A percentile compares a stretch with the other conserved stretches of the same genome.
Conservation (phyloP, 2,888 invertebrate species). For the Galeopsomyia nigrocyanea region DNA sequence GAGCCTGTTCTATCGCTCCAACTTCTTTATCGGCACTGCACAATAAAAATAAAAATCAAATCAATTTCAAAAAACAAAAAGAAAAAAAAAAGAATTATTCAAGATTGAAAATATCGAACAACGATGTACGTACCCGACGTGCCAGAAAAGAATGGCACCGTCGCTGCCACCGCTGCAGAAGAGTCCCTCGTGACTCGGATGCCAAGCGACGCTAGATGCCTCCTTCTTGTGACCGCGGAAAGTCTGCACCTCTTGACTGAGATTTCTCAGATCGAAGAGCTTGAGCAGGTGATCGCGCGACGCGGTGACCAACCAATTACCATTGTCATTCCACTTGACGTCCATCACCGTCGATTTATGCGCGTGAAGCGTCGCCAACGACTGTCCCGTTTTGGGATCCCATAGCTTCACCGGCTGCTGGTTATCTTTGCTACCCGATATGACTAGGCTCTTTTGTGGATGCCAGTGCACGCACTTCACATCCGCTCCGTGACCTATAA, state of each 20-base stretch:
- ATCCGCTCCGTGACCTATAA: slow-evolving; percentile 93
- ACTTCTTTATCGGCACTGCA: slow-evolving; percentile 95
- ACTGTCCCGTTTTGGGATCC: slow-evolving; percentile 97
- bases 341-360: slow-evolving; percentile 99
- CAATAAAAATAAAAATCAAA: slow-evolving; percentile 20
- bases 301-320: slow-evolving; percentile 99
- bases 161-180: slow-evolving; percentile 99
- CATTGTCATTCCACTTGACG: slow-evolving; percentile 98
- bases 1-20: slow-evolving; percentile 97
- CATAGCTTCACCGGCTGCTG: slow-evolving; percentile 99
- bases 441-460: slow-evolving; percentile 96
- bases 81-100: no score
- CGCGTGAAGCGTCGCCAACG: slow-evolving; percentile 96
- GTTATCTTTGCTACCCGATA: slow-evolving; percentile 99
- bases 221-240: slow-evolving; percentile 99
- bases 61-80: no score
- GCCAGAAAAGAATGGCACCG: slow-evolving; percentile 98
- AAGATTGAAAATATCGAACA: neutral
- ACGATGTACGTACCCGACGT: slow-evolving; percentile 82
- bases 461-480: slow-evolving; percentile 99
- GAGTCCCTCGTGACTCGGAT: slow-evolving; percentile 96
- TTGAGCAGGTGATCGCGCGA: slow-evolving; percentile 97
- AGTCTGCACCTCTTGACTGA: slow-evolving; percentile 95
- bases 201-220: slow-evolving; percentile 97
- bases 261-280: slow-evolving; percentile 96